phyloP scores from a whole-genome alignment of 1,140 invertebrate genomes.

The Atta colombica region DNA sequence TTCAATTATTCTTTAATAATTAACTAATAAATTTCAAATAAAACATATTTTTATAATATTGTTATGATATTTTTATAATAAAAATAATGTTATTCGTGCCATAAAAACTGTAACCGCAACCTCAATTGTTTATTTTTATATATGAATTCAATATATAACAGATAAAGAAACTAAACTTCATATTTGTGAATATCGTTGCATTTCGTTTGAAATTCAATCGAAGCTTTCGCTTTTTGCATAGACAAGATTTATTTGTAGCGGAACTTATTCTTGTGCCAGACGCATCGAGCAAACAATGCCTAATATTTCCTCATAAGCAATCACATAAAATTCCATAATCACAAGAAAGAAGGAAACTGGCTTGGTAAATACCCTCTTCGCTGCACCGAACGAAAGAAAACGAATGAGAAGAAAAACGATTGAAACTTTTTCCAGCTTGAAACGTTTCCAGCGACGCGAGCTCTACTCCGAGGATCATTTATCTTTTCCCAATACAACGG shows the following conservation, averaged over 20 bases:
- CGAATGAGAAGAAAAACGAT: slow-evolving; percentile 58
- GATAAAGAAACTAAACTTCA: background rate
- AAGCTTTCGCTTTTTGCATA: background rate
- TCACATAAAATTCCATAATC: slow-evolving; percentile 56
- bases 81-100: background rate
- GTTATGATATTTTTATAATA: background rate
- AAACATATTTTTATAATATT: no score
- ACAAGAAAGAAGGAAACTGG: slow-evolving; percentile 32
- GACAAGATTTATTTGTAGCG: slow-evolving; percentile 17
- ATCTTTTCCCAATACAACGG: slow-evolving; percentile 60
- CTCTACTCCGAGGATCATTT: slow-evolving; percentile 43
- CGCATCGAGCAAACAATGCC: slow-evolving; percentile 14
- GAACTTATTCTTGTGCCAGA: slow-evolving; percentile 18
- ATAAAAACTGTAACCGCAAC: background rate
- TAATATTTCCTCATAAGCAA: slow-evolving; percentile 59
- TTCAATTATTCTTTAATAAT: no score
- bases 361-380: slow-evolving; percentile 35
- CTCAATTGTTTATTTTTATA: background rate
- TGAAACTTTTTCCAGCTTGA: slow-evolving; percentile 56
- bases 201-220: slow-evolving; percentile 5
- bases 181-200: background rate
- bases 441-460: slow-evolving; percentile 53
- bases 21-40: background rate
- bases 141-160: background rate
- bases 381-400: slow-evolving; percentile 41